A percentile compares a stretch with the other conserved stretches of the same genome.
Evolutionary conservation across 2,797 vertebrate genomes (phyloP).

Genomic region (Otus scops): DNA sequence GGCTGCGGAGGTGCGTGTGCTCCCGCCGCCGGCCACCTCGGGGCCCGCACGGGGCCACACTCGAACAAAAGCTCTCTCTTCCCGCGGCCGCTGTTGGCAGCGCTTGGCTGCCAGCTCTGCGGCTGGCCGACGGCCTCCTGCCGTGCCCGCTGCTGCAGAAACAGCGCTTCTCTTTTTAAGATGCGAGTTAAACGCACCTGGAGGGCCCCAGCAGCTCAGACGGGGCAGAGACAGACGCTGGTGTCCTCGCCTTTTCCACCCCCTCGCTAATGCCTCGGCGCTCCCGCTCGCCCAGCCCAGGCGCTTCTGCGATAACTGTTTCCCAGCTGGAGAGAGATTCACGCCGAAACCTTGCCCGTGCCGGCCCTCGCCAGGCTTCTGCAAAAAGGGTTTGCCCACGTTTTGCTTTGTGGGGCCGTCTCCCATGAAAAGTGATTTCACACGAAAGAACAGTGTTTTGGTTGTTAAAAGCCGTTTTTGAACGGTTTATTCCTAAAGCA

Average conservation of each 20-base stretch:
- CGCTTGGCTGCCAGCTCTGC: not conserved
- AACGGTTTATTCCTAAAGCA: not conserved
- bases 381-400: rapidly evolving
- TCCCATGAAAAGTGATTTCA: not conserved
- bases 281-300: rapidly evolving
- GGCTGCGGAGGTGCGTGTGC: not conserved
- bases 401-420: not conserved
- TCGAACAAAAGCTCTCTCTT: not conserved
- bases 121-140: rapidly evolving
- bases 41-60: not conserved
- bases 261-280: not conserved
- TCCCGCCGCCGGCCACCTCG: not conserved
- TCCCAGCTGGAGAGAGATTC: not conserved
- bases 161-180: not conserved
- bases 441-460: not conserved
- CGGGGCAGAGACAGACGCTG: not conserved
- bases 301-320: rapidly evolving
- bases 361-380: rapidly evolving
- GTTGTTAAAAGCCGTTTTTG: not conserved
- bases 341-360: rapidly evolving
- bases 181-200: not conserved
- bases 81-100: rapidly evolving
- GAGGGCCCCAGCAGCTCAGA: not conserved
- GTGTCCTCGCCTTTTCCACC: not conserved
- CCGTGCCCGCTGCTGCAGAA: not conserved